Conservation (phyloP, 92 coral and sea anemone species). For the Plumapathes pennacea region DNA sequence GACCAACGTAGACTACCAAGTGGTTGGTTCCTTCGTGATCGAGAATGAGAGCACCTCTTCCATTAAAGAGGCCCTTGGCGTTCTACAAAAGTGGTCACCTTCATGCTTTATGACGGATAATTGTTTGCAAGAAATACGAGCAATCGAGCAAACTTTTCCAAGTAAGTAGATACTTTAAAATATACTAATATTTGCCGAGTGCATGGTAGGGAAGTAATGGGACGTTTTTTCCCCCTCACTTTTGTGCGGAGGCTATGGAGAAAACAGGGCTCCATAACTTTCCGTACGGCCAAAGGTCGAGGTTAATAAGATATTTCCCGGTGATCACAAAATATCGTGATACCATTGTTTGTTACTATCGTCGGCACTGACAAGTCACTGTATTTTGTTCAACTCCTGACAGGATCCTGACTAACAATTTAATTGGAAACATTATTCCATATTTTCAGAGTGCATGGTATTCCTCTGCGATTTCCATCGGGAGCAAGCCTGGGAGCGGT, state of each 20-base stretch:
- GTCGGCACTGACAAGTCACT: too few species aligned
- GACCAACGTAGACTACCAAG: slow-evolving; percentile 56
- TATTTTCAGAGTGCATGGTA: slow-evolving; percentile 29
- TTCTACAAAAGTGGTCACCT: slow-evolving; percentile 51
- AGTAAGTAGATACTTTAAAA: slow-evolving; percentile 14
- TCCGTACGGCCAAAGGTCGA: too few species aligned
- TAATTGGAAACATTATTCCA: too few species aligned
- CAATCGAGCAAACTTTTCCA: slow-evolving; percentile 28
- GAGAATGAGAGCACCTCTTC: slow-evolving; percentile 34
- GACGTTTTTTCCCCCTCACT: too few species aligned
- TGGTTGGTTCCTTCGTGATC: slow-evolving; percentile 37
- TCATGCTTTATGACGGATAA: slow-evolving; percentile 40
- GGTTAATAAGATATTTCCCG: too few species aligned
- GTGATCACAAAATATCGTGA: too few species aligned
- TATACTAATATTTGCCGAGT: too few species aligned
- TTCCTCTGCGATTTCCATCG: slow-evolving; percentile 65
- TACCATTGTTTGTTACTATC: too few species aligned
- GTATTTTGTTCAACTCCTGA: too few species aligned
- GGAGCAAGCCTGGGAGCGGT: slow-evolving; percentile 66
- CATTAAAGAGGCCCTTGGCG: slow-evolving; percentile 42
- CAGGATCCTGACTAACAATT: too few species aligned
- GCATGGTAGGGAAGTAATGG: too few species aligned
- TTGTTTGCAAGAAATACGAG: slow-evolving; percentile 42
- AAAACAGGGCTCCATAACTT: neutral
- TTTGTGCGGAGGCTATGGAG: neutral